Base-by-base conservation (phyloP, 2,113 vertebrate genomes). In the Mellivora capensis region DNA sequence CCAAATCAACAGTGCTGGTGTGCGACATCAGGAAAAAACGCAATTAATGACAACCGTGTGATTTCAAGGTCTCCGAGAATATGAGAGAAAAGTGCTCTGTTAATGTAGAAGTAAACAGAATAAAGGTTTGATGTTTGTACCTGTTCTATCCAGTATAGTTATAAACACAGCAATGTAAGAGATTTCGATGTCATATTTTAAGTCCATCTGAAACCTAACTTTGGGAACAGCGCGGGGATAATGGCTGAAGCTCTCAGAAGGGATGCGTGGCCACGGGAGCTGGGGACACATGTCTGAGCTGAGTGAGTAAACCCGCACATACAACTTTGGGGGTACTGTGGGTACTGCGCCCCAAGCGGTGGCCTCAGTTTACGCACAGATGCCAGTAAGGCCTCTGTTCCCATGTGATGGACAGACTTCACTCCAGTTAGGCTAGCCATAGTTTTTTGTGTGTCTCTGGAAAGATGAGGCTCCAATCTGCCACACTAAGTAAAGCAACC, bases 1-100 rank as follows among this genome's bases (percentile, higher is more conserved):
- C 7, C 25, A 1, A 83, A 61, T 21, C 21, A 31, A 10, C 7
- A 15, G 10, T 14, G 7, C 39, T 59, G 39, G 3, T 34, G 31
- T 74, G 57, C 4, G 11, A 76, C 25, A 37, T 31, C 85, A 72
- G 54, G 47, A 81, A 44, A 39, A 67, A 14, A 88, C 83, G 10
- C 13, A 37, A 86, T 34, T 42, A 39, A 61, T 52, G 80, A 90
- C n/a, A 79, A 80, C 23, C 49, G 2, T 5, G 9, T 88, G 59
- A 87, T 47, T 87, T 74, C 34, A 76, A 91, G 74, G 18, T 6
- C 64, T 93, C n/a, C 44, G 64, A 61, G 89, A 37, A 85, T 44
- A 76, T 20, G 34, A 88, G 15, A 37, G n/a, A 76, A 37, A 11
- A 54, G 7, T 62, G 5, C 5, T n/a, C 31, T 52, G 20, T 67